A percentile compares a stretch with the other conserved stretches of the same genome.
phyloP scores from a whole-genome alignment of 2,797 vertebrate genomes.

The Propithecus perrieri region DNA sequence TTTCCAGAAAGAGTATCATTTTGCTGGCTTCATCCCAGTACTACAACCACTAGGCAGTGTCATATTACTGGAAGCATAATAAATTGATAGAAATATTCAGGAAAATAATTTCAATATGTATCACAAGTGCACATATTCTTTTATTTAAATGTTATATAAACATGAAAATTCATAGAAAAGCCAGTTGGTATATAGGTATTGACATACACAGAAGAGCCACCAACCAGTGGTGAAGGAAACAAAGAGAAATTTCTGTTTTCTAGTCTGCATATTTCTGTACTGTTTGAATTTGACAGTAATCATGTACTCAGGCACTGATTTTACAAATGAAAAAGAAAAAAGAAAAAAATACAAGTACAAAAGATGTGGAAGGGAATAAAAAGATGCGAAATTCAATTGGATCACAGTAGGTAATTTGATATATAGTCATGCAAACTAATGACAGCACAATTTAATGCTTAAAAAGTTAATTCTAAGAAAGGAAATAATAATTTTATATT shows the following conservation, averaged over 20 bases:
- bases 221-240: neutral
- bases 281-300: neutral
- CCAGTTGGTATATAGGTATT: neutral
- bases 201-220: neutral
- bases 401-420: neutral
- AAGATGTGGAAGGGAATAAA: neutral
- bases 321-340: neutral
- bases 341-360: neutral
- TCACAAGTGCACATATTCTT: neutral
- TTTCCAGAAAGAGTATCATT: conserved; percentile 3
- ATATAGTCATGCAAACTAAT: neutral
- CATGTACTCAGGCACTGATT: neutral
- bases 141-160: neutral
- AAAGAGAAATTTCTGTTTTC: neutral
- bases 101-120: neutral
- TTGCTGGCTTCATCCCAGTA: neutral
- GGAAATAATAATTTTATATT: neutral
- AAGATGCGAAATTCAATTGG: neutral
- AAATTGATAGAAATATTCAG: neutral
- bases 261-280: neutral
- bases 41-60: neutral
- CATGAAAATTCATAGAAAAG: neutral
- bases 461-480: conserved; percentile 21
- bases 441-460: conserved; percentile 42
- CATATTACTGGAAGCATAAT: neutral